Conservation (phyloP, 2,113 vertebrate species). For the Gobius niger region DNA sequence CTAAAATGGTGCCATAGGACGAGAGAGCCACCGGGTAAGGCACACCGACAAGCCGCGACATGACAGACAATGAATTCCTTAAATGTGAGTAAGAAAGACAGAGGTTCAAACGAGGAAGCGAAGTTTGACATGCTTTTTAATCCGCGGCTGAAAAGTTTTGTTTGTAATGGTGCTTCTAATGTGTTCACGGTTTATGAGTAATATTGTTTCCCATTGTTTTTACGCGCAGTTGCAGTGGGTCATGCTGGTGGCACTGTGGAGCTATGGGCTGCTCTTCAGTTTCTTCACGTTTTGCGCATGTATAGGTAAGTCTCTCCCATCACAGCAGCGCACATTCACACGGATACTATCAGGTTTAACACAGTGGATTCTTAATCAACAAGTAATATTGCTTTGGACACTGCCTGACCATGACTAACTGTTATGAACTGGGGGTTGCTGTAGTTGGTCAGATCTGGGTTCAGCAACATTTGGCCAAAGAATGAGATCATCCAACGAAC, state of each 20-base stretch:
- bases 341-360: not conserved
- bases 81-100: not conserved
- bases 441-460: no score
- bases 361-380: no score
- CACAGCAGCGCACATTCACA: not conserved
- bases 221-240: not conserved
- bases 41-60: slow-evolving; percentile 34
- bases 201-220: not conserved
- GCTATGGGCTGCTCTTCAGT: slow-evolving; percentile 45
- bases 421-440: no score
- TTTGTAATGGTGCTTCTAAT: not conserved
- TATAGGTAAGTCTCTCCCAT: slow-evolving; percentile 45
- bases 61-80: slow-evolving; percentile 31
- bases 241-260: slow-evolving; percentile 46
- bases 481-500: no score
- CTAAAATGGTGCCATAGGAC: not conserved
- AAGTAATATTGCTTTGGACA: no score
- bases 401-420: no score
- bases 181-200: not conserved
- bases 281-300: slow-evolving; percentile 21
- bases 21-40: not conserved
- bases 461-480: no score
- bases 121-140: not conserved
- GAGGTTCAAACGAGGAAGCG: not conserved
- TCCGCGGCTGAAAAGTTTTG: rapidly evolving